These are phyloP conservation scores for Natator depressus DNA, from an alignment of 2,113 vertebrate genomes.

Conservation along the genomic window DNA sequence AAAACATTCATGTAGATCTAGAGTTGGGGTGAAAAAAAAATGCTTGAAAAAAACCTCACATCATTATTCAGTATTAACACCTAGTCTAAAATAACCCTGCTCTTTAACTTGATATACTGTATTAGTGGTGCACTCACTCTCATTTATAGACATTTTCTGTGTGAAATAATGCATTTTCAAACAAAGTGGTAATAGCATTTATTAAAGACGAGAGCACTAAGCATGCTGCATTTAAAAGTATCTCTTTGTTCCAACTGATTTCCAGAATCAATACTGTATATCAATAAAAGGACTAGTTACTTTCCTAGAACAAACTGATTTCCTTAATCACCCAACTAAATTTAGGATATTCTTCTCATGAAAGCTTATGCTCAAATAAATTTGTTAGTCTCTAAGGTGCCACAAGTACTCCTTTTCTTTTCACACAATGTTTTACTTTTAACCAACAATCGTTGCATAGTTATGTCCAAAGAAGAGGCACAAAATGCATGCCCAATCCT, in stretches of 20 bases:
- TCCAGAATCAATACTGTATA: constrained; percentile 31
- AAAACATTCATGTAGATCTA: constrained; percentile 45
- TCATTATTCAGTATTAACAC: constrained; percentile 55
- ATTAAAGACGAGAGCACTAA: constrained; percentile 62
- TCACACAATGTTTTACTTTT: too few species aligned
- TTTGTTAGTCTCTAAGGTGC: too few species aligned
- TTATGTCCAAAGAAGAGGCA: neutral
- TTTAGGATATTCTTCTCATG: neutral
- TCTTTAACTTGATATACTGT: constrained; percentile 66
- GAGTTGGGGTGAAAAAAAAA: neutral
- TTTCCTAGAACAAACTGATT: constrained; percentile 11
- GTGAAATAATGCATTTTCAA: constrained; percentile 69
- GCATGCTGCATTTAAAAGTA: constrained; percentile 56
- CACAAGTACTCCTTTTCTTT: too few species aligned
- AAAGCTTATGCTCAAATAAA: too few species aligned
- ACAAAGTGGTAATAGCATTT: constrained; percentile 56
- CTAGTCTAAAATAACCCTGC: constrained; percentile 59
- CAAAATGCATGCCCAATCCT: neutral
- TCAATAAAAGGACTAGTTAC: neutral
- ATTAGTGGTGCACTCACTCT: constrained; percentile 47
- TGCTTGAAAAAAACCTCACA: constrained; percentile 8
- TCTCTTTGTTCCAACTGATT: constrained; percentile 13
- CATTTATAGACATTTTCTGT: constrained; percentile 47
- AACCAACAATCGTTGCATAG: too few species aligned
- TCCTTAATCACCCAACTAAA: neutral